These are phyloP conservation scores for Ericerus pela DNA, from an alignment of 1,140 invertebrate species.

Conservation along the genomic window DNA sequence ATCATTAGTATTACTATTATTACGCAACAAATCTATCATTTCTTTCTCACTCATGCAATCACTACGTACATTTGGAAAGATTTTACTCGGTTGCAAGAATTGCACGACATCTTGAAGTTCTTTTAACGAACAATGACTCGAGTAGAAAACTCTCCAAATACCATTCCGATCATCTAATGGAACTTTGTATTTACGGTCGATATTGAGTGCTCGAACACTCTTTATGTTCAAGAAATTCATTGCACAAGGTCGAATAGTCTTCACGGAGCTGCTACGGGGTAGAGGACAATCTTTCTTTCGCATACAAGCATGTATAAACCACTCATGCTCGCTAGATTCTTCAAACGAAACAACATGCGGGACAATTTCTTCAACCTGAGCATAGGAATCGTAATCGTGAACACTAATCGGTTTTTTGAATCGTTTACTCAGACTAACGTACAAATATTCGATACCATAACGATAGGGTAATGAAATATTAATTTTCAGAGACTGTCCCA, in stretches of 20 bases:
- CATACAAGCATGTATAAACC: neutral
- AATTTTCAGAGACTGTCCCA: slow-evolving; percentile 33
- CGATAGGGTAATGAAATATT: slow-evolving; percentile 36
- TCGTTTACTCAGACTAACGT: slow-evolving; percentile 36
- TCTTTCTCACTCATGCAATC: no score
- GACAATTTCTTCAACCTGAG: slow-evolving; percentile 23
- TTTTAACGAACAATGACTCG: slow-evolving; percentile 43
- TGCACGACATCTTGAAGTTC: slow-evolving; percentile 38
- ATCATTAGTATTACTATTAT: no score
- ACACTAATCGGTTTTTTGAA: slow-evolving; percentile 41
- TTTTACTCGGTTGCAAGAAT: slow-evolving; percentile 36
- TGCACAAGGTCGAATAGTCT: slow-evolving; percentile 39
- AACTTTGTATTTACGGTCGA: slow-evolving; percentile 25
- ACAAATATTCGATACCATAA: slow-evolving; percentile 45
- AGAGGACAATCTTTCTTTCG: neutral
- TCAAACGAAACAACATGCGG: neutral
- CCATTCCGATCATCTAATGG: slow-evolving; percentile 23
- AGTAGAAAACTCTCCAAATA: slow-evolving; percentile 40
- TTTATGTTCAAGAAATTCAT: slow-evolving; percentile 23
- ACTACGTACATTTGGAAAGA: slow-evolving; percentile 39
- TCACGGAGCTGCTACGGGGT: slow-evolving; percentile 29
- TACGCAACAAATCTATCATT: no score
- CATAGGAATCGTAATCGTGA: slow-evolving; percentile 29
- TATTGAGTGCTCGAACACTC: neutral
- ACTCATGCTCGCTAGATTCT: neutral